These are phyloP conservation scores for Zaprionus bogoriensis DNA, from an alignment of 2,888 invertebrate genomes.

Conservation along the genomic window DNA sequence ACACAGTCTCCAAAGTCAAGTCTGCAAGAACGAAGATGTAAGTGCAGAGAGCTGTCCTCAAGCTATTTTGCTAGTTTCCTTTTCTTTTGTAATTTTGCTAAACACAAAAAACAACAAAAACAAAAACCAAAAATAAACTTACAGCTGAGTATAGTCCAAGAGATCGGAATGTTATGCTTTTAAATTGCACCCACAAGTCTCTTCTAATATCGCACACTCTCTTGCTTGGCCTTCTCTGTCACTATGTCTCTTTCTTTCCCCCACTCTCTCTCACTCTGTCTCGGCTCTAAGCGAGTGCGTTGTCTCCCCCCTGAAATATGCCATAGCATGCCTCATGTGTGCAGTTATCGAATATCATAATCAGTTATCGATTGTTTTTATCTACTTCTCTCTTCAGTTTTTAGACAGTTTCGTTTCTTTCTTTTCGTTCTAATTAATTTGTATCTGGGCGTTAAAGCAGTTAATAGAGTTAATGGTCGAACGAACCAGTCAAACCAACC, in stretches of 20 bases:
- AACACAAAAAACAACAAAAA: constrained; percentile 7
- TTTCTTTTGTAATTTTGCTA: constrained; percentile 31
- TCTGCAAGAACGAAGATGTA: constrained; percentile 94
- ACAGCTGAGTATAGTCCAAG: constrained; percentile 11
- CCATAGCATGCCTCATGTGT: constrained; percentile 34
- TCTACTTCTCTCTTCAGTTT: not conserved
- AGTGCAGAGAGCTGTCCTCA: constrained; percentile 84
- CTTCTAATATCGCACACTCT: constrained; percentile 2
- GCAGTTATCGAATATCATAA: constrained; percentile 21
- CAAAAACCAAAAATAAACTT: constrained; percentile 15
- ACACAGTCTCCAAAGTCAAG: constrained; percentile 93
- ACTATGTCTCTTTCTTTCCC: not conserved
- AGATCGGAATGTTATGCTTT: constrained; percentile 39
- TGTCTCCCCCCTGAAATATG: not conserved
- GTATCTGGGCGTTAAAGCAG: constrained; percentile 15
- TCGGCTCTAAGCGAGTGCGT: not conserved
- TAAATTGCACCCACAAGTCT: constrained; percentile 37
- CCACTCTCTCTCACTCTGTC: constrained; percentile 1
- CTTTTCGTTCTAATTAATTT: not conserved
- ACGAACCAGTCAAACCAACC: not conserved
- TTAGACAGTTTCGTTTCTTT: constrained; percentile 1
- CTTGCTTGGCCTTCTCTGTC: not conserved
- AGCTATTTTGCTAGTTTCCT: constrained; percentile 41
- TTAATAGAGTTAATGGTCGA: constrained; percentile 8
- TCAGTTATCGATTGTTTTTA: not conserved